These are phyloP conservation scores for Cydia pomonella DNA, from an alignment of 1,140 invertebrate genomes.

Conservation along the genomic window DNA sequence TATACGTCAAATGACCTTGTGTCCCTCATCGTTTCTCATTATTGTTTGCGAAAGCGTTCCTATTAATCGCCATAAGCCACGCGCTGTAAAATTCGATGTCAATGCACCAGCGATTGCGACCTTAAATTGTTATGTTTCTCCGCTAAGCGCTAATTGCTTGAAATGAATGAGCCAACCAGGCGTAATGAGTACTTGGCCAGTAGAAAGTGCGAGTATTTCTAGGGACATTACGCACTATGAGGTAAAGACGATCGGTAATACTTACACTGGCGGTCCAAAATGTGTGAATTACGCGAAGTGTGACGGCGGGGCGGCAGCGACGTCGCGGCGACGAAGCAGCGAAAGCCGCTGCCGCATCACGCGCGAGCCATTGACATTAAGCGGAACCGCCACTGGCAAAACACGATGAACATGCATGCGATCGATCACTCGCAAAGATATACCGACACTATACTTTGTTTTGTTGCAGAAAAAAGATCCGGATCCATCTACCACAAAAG, in stretches of 20 bases:
- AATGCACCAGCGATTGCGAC: slow-evolving; percentile 52
- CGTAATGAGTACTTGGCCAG: slow-evolving; percentile 45
- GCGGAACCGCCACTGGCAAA: slow-evolving; percentile 59
- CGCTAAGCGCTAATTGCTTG: slow-evolving; percentile 51
- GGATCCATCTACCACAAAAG: slow-evolving; percentile 80
- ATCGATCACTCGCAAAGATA: slow-evolving; percentile 42
- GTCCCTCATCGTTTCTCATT: not conserved
- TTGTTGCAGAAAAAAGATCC: slow-evolving; percentile 80
- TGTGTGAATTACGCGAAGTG: slow-evolving; percentile 51
- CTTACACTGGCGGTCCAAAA: slow-evolving; percentile 31
- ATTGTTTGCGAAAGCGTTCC: slow-evolving; percentile 3
- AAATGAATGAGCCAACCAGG: slow-evolving; percentile 45
- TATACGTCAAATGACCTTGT: not conserved
- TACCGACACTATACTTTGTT: slow-evolving; percentile 54
- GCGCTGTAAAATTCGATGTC: slow-evolving; percentile 44
- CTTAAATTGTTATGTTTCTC: slow-evolving; percentile 52
- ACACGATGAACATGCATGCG: slow-evolving; percentile 54
- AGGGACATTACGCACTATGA: not conserved
- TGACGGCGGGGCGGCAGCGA: slow-evolving; percentile 48
- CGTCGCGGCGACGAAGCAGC: slow-evolving; percentile 44
- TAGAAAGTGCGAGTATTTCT: slow-evolving; percentile 57
- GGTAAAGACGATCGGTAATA: slow-evolving; percentile 12
- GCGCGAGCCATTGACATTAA: slow-evolving; percentile 64
- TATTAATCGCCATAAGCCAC: not conserved
- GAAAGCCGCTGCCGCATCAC: slow-evolving; percentile 67